phyloP scores from a whole-genome alignment of 2,113 vertebrate species.

The Marcusenius ussheri region DNA sequence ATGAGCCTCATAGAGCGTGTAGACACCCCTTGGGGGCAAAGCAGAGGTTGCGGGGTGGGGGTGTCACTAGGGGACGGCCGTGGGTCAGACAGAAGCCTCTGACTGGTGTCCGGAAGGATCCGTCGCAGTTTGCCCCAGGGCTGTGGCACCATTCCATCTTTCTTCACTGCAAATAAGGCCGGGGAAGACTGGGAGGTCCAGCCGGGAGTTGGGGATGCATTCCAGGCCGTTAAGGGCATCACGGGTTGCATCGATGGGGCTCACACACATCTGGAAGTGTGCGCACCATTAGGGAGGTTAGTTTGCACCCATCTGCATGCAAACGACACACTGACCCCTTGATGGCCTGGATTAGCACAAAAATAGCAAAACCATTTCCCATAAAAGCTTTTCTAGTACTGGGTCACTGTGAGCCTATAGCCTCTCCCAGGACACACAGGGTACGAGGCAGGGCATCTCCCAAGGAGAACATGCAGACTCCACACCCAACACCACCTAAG shows the following conservation, averaged over 20 bases:
- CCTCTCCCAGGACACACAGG: neutral
- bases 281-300: neutral
- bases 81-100: neutral
- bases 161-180: neutral
- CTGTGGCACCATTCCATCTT: neutral
- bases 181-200: neutral
- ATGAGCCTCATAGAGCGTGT: neutral
- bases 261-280: neutral
- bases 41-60: neutral
- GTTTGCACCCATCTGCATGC: neutral
- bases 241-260: neutral
- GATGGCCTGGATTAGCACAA: neutral
- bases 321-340: neutral
- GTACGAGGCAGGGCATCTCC: neutral
- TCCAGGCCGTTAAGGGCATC: neutral
- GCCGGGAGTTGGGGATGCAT: neutral
- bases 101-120: neutral
- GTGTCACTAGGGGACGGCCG: neutral
- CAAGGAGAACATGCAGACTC: neutral
- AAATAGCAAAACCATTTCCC: neutral
- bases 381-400: neutral
- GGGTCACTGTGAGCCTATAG: neutral
- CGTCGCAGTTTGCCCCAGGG: neutral
- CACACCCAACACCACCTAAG: neutral
- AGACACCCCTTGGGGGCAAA: neutral